Base-by-base conservation (phyloP, 1,140 invertebrate genomes). In the Panulirus ornatus region DNA sequence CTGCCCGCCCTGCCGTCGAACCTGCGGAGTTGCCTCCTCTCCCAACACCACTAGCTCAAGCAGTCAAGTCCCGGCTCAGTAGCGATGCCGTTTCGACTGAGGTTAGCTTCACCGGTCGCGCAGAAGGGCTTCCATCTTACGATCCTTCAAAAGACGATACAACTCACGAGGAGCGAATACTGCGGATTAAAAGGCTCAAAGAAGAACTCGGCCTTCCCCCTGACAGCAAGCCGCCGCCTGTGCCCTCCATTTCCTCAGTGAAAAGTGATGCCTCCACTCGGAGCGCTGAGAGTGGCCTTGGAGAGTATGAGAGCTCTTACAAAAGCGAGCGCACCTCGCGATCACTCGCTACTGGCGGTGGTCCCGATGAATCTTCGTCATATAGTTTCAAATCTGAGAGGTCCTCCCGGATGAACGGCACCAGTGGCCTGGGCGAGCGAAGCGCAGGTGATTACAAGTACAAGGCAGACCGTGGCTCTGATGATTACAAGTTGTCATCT, bases 111-210 rank as follows among this genome's bases (percentile, higher is more conserved):
- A 91, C 70, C n/a, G 73, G 14, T 27, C 71, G 63, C 51, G 27
- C 44, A 16, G 79, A 70, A 79, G 83, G 58, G 22, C 89, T 91
- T 8, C 76, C 87, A 54, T 71, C 82, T 11, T 89, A 78, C n/a
- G 91, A 91, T 73, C 76, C 91, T n/a, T 42, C 54, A 1, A 47
- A 78, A 16, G 91, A 91, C 71, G 73, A n/a, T 51, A 54, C 73
- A 19, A 91, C 71, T 75, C 76, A 89, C 63, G 91, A 91, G n/a
- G 88, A 88, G 47, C 91, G 91, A 73, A 75, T 89, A 22, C 58
- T 63, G 14, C 63, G 87, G 38, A 82, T 91, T 54, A 84, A 85
- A 75, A 89, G 54, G 47, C 75, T 91, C 66, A 58, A 87, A 42
- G 91, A 89, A 40, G 87, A 89, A n/a, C 73, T 91, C 9, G 87